phyloP scores from a whole-genome alignment of 2,797 vertebrate genomes.

The Staurois parvus region DNA sequence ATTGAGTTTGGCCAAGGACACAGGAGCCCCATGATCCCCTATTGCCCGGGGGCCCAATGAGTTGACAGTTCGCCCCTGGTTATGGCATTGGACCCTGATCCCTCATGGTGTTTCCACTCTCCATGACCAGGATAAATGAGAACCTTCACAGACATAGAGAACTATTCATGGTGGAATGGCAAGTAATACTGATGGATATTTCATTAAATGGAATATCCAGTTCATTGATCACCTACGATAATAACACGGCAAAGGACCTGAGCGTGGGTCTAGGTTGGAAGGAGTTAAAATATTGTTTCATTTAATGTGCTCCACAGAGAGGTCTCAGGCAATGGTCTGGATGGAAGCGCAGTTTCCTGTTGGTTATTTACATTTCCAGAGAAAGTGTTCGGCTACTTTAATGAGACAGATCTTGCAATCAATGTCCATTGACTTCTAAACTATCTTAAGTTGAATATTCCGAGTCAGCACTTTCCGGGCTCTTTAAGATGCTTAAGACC shows the following conservation, averaged over 20 bases:
- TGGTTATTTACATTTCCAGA: constrained; percentile 62
- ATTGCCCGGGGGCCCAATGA: too few relatives aligned
- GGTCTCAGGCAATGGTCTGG: constrained; percentile 15
- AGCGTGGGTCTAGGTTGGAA: not conserved
- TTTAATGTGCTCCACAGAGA: constrained; percentile 50
- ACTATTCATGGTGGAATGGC: too few relatives aligned
- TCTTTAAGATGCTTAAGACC: constrained; percentile 60
- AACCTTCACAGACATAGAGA: too few relatives aligned
- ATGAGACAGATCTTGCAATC: constrained; percentile 63
- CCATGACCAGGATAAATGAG: too few relatives aligned
- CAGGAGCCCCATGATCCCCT: too few relatives aligned
- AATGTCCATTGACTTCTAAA: constrained; percentile 60
- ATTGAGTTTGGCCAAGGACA: too few relatives aligned
- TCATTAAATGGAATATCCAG: too few relatives aligned
- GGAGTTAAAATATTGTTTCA: constrained; percentile 47
- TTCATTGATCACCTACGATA: not conserved
- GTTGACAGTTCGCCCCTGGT: too few relatives aligned
- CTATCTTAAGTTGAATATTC: constrained; percentile 55
- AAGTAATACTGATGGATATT: too few relatives aligned
- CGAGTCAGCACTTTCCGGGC: constrained; percentile 55
- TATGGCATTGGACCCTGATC: too few relatives aligned
- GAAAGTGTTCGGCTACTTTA: constrained; percentile 59
- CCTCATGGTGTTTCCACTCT: too few relatives aligned
- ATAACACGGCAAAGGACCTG: not conserved
- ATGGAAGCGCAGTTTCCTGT: constrained; percentile 51